A percentile compares a stretch with the other conserved stretches of the same genome.
phyloP scores from a whole-genome alignment of 2,113 vertebrate species.

The Pelusios castaneus region DNA sequence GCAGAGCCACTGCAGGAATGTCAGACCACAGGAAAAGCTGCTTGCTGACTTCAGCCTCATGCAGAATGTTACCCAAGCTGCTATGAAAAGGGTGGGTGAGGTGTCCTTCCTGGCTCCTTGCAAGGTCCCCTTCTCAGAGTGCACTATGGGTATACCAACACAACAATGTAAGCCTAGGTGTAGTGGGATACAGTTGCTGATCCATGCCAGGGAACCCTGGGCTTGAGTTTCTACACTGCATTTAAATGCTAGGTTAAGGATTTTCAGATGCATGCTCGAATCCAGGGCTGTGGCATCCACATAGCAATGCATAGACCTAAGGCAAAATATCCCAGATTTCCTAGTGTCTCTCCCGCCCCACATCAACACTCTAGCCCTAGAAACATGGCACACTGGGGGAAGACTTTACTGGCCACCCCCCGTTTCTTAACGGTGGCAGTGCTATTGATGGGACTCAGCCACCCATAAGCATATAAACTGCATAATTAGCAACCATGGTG shows the following conservation, averaged over 20 bases:
- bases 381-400: neutral
- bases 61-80: neutral
- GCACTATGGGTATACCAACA: neutral
- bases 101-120: neutral
- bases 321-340: neutral
- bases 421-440: neutral
- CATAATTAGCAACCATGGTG: neutral
- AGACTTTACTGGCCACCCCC: neutral
- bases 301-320: neutral
- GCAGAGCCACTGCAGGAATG: neutral
- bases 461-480: neutral
- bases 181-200: neutral
- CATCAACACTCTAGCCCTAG: neutral
- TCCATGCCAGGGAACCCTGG: neutral
- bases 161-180: neutral
- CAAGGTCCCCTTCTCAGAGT: too few species aligned
- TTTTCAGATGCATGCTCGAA: neutral
- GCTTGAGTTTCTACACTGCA: neutral
- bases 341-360: neutral
- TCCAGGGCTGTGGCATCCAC: neutral
- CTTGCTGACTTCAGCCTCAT: neutral
- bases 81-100: neutral
- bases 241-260: neutral
- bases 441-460: neutral
- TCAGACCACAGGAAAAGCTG: neutral